Evolutionary conservation across 1,140 invertebrate genomes (phyloP).

Genomic region (Paraescarpia echinospica): DNA sequence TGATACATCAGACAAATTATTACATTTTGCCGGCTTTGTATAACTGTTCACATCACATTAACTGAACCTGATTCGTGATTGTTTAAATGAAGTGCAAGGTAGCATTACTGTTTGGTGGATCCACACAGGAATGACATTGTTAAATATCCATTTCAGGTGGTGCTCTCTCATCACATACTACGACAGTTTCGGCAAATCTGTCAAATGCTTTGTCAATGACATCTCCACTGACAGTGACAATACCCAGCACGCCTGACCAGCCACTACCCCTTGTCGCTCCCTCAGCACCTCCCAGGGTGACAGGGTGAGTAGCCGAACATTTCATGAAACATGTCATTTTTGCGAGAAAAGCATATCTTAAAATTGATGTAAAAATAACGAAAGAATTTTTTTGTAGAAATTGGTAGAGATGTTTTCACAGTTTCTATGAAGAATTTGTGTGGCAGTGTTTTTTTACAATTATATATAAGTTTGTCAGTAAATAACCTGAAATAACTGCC

Average conservation of each 20-base stretch:
- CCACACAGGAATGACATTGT: no score
- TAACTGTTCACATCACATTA: no score
- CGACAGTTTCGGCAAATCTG: conserved; percentile 22
- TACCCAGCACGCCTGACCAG: conserved; percentile 32
- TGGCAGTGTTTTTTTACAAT: background rate
- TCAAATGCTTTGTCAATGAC: background rate
- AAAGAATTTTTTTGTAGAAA: background rate
- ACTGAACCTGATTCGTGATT: no score
- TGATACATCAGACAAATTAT: no score
- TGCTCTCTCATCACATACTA: conserved; percentile 14
- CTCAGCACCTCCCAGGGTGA: conserved; percentile 20
- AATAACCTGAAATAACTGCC: background rate
- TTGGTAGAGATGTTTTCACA: background rate
- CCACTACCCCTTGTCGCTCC: conserved; percentile 25
- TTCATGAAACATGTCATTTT: background rate
- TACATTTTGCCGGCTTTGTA: no score
- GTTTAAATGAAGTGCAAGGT: no score
- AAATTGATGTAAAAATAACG: no score
- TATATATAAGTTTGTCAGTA: no score
- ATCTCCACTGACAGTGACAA: conserved; percentile 25
- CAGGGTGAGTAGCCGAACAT: background rate
- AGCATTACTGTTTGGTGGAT: no score
- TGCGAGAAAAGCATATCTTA: background rate
- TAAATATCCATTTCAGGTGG: background rate
- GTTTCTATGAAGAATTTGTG: background rate